Conservation (phyloP, 2,797 vertebrate species). For the Enteromius paludinosus region DNA sequence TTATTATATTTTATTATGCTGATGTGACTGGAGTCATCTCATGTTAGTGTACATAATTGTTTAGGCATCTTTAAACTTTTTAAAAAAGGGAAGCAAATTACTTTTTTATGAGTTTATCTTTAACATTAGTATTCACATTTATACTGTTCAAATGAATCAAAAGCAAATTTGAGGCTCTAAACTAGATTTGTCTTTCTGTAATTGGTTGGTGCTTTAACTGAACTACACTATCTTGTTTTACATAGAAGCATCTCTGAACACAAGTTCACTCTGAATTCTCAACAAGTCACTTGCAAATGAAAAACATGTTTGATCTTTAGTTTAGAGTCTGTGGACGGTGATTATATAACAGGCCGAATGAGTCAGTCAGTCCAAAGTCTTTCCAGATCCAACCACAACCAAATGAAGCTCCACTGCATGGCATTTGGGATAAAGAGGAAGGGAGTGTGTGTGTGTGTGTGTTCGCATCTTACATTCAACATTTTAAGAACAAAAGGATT, state of each 20-base stretch:
- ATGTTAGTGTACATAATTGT: not conserved
- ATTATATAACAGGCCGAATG: slow-evolving; percentile 54
- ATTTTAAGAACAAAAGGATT: slow-evolving; percentile 21
- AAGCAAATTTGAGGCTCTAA: not conserved
- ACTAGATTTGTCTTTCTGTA: slow-evolving; percentile 8
- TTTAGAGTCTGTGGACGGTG: slow-evolving; percentile 33
- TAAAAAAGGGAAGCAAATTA: not conserved
- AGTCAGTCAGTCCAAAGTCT: slow-evolving; percentile 53
- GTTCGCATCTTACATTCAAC: not conserved
- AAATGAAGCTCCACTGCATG: slow-evolving; percentile 41
- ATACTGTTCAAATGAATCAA: not conserved
- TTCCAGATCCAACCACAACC: slow-evolving; percentile 48
- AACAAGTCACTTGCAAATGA: slow-evolving; percentile 40
- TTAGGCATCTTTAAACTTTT: not conserved
- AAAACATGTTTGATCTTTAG: slow-evolving; percentile 34
- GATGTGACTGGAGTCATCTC: not conserved
- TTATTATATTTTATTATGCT: not conserved
- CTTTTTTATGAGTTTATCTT: not conserved
- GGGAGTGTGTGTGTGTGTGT: not conserved
- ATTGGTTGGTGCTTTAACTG: not conserved
- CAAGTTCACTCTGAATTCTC: not conserved
- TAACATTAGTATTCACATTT: not conserved
- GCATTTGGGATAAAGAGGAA: not conserved
- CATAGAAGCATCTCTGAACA: not conserved
- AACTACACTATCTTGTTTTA: not conserved